Evolutionary conservation across 2,113 vertebrate genomes (phyloP).

Genomic region (Salminus brasiliensis): DNA sequence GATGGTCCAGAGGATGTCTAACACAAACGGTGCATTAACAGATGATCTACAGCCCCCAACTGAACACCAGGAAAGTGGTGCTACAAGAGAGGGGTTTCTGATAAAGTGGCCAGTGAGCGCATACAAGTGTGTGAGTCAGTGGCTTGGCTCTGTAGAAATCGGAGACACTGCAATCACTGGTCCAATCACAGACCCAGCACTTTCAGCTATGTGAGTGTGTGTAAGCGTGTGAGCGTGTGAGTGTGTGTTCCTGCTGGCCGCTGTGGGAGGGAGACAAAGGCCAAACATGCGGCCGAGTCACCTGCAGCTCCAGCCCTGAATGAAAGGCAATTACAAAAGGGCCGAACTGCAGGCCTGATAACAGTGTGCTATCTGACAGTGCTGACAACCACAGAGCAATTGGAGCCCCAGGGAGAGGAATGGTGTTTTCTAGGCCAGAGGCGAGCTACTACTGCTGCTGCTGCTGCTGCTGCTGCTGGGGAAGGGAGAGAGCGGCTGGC

Average conservation of each 20-base stretch:
- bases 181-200: slow-evolving; percentile 38
- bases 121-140: background rate
- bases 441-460: background rate
- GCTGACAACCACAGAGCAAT: slow-evolving; percentile 34
- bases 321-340: slow-evolving; percentile 56
- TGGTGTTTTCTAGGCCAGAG: slow-evolving; percentile 16
- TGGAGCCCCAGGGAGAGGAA: slow-evolving; percentile 30
- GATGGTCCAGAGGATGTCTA: too few relatives aligned
- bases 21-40: too few relatives aligned
- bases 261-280: slow-evolving; percentile 6
- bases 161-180: slow-evolving; percentile 28
- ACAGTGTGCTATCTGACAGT: slow-evolving; percentile 50
- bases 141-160: background rate
- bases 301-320: slow-evolving; percentile 29
- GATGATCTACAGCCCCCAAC: too few relatives aligned
- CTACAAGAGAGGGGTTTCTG: too few relatives aligned
- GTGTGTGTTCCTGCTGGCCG: slow-evolving; percentile 3
- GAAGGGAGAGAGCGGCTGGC: background rate
- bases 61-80: too few relatives aligned
- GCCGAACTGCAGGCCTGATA: slow-evolving; percentile 39
- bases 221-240: slow-evolving; percentile 13
- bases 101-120: background rate
- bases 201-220: slow-evolving; percentile 35
- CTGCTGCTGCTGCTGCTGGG: background rate
- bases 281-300: slow-evolving; percentile 31